Base-by-base conservation (phyloP, 1,140 invertebrate genomes). In the Alviniconcha marisindica region DNA sequence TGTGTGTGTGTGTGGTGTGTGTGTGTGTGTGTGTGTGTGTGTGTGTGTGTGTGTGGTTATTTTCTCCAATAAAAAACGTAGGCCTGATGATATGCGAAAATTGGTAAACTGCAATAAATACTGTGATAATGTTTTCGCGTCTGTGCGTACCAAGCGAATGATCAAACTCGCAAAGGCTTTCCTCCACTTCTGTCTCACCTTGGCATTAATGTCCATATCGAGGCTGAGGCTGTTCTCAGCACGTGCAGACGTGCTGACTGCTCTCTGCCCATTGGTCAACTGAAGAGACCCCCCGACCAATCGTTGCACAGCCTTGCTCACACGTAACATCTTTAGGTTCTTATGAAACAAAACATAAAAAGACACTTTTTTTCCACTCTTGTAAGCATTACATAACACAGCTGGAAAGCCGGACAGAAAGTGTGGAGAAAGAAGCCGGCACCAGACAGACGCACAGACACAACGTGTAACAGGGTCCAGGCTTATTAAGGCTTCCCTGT, bases 221-320 rank as follows among this genome's bases (percentile, higher is more conserved):
- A 71, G 38, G 21, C 69, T 71, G 69, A 71, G 69, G 21, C 69
- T 71, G 69, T 71, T 38, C 15, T 71, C 69, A 31, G 36, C 69
- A 40, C 69, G 69, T 40, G 69, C 69, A 21, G 69, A 71, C 0
- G 69, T 71, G 69, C 69, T 71, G 69, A 71, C 69, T 2, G 69
- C 69, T 71, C 69, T 71, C 69, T 71, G 69, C 4, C 69, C 69
- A 71, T 71, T 71, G 69, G 69, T 36, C 69, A 71, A 36, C 36
- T 71, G 69, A 33, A 71, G 33, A 4, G 69, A 71, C 7, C 69
- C 69, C 15, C 69, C 69, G 15, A 71, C 69, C 69, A 71, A 71
- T 71, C 69, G 69, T 71, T 71, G 69, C 12, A 71, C 33, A 71
- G 69, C 69, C 69, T 71, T 71, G 69, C 69, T 71, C 33, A 71